Conservation (phyloP, 2,113 vertebrate genomes). For the Mus spicilegus region DNA sequence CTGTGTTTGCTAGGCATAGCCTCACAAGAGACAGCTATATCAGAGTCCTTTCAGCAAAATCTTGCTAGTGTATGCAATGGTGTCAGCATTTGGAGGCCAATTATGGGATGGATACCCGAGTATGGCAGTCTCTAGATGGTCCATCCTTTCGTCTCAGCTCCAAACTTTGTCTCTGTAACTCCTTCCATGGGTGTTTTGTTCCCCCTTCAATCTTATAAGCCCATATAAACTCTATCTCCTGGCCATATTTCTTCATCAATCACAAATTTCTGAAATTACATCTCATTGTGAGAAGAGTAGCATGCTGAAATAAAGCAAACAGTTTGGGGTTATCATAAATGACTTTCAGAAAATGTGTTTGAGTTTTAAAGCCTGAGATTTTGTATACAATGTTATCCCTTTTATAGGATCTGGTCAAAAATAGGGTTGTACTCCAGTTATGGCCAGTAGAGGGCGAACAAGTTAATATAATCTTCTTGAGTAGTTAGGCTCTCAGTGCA, state of each 20-base stretch:
- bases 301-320: conserved; percentile 4
- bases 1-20: no score
- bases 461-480: conserved; percentile 70
- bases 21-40: no score
- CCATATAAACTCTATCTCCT: not conserved
- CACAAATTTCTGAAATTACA: not conserved
- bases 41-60: no score
- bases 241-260: conserved; percentile 28
- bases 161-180: no score
- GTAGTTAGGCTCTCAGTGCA: conserved; percentile 31
- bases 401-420: conserved; percentile 36
- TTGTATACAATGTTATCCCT: not conserved
- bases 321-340: not conserved
- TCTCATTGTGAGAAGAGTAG: not conserved
- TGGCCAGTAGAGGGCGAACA: conserved; percentile 77
- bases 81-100: no score
- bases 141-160: no score
- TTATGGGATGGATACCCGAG: no score
- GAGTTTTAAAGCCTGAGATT: not conserved
- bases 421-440: not conserved
- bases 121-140: no score
- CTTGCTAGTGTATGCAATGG: no score
- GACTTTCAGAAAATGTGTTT: conserved; percentile 10
- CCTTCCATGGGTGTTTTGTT: not conserved
- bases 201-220: not conserved